Evolutionary conservation across 53 echinoderm and acorn worm genomes (phyloP).

Genomic region (Apostichopus leukothele): DNA sequence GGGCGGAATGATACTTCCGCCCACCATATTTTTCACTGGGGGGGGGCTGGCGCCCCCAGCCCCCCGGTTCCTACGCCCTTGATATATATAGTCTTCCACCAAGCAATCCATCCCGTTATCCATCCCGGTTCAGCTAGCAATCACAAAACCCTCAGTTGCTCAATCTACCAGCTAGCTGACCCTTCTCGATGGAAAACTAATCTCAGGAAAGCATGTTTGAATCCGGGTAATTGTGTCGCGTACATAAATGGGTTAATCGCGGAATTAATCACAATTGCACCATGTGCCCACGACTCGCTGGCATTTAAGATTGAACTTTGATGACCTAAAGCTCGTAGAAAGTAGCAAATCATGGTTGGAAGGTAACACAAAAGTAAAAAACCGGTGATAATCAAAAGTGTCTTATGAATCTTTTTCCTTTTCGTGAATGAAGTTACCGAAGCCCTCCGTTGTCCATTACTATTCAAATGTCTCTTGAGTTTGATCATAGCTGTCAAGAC

Average conservation of each 20-base stretch:
- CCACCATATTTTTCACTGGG: too few species aligned
- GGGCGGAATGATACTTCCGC: too few species aligned
- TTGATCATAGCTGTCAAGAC: neutral
- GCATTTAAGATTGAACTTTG: neutral
- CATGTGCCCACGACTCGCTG: neutral
- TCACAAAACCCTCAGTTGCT: too few species aligned
- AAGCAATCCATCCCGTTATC: too few species aligned
- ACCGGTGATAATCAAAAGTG: neutral
- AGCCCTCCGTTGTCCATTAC: neutral
- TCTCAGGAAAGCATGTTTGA: neutral
- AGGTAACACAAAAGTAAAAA: neutral
- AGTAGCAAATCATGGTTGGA: constrained; percentile 5
- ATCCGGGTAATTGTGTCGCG: neutral
- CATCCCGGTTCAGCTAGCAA: too few species aligned
- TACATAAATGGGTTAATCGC: constrained; percentile 21
- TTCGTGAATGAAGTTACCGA: neutral
- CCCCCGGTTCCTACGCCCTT: too few species aligned
- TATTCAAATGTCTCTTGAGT: neutral
- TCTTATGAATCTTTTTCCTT: constrained; percentile 15
- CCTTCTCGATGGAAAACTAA: neutral
- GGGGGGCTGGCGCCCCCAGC: too few species aligned
- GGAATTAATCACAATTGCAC: neutral
- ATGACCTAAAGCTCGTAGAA: neutral
- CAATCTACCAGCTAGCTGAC: neutral
- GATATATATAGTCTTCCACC: too few species aligned